phyloP scores from a whole-genome alignment of 2,113 vertebrate genomes.

The Proteles cristata region DNA sequence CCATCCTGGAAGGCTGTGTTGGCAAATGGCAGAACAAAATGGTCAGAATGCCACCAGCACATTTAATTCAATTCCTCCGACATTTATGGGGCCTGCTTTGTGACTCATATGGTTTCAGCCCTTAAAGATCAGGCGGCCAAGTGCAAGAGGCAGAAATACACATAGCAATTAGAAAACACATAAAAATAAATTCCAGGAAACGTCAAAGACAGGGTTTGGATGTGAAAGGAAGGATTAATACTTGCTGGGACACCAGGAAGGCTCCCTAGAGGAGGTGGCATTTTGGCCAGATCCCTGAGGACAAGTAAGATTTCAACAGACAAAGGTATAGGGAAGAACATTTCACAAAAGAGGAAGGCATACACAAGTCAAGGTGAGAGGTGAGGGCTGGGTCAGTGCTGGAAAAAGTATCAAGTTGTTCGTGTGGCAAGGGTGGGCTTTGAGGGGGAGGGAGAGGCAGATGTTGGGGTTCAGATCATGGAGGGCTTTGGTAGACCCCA shows the following conservation, averaged over 20 bases:
- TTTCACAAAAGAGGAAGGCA: neutral
- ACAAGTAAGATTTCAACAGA: slow-evolving; percentile 3
- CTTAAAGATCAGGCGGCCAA: slow-evolving; percentile 61
- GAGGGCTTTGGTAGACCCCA: neutral
- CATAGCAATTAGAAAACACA: slow-evolving; percentile 38
- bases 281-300: neutral
- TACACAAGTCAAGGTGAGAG: neutral
- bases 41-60: slow-evolving; percentile 52
- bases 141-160: slow-evolving; percentile 59
- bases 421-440: neutral
- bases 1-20: slow-evolving; percentile 45
- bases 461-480: neutral
- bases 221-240: neutral
- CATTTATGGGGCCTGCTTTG: slow-evolving; percentile 59
- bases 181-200: slow-evolving; percentile 50
- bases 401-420: neutral
- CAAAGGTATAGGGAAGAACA: neutral
- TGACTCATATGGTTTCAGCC: slow-evolving; percentile 62
- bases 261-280: neutral
- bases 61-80: slow-evolving; percentile 75
- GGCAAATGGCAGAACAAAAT: slow-evolving; percentile 52
- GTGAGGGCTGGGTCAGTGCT: neutral
- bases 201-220: neutral
- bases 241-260: neutral
- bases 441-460: neutral